These are phyloP conservation scores for Oreochromis tanganicae DNA, from an alignment of 2,113 vertebrate genomes.

Conservation along the genomic window DNA sequence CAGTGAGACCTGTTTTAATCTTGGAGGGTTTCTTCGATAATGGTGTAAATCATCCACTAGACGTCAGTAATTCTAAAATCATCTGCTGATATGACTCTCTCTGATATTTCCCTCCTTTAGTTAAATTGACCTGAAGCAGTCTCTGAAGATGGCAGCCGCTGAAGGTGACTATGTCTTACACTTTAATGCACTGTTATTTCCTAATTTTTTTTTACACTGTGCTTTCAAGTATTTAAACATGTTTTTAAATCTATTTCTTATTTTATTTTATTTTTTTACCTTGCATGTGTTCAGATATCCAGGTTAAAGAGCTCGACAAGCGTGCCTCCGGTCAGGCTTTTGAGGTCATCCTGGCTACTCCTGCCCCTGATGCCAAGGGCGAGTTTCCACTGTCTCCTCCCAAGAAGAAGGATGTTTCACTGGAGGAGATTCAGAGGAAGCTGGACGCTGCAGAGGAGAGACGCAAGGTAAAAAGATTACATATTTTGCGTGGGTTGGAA, in stretches of 20 bases:
- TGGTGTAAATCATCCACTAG: background rate
- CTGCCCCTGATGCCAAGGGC: constrained; percentile 78
- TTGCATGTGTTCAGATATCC: constrained; percentile 75
- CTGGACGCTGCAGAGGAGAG: constrained; percentile 94
- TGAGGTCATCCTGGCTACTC: constrained; percentile 86
- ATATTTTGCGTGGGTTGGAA: background rate
- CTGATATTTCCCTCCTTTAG: background rate
- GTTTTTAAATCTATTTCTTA: background rate
- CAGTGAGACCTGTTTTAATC: background rate
- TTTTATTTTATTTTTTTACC: background rate
- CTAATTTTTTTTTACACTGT: background rate
- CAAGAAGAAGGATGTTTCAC: constrained; percentile 92
- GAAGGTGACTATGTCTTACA: constrained; percentile 25
- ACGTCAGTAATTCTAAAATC: background rate
- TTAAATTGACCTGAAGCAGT: constrained; percentile 4
- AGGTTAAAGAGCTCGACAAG: constrained; percentile 95
- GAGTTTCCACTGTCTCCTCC: constrained; percentile 89
- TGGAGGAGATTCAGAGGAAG: constrained; percentile 97
- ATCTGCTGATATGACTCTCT: background rate
- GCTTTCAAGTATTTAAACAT: background rate
- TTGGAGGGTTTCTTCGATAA: background rate
- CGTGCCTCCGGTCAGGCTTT: constrained; percentile 95
- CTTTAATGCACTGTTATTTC: background rate
- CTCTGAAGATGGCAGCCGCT: constrained; percentile 59
- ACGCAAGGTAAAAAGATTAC: constrained; percentile 79